Base-by-base conservation (phyloP, 1,140 invertebrate species). In the Drosophila grimshawi region DNA sequence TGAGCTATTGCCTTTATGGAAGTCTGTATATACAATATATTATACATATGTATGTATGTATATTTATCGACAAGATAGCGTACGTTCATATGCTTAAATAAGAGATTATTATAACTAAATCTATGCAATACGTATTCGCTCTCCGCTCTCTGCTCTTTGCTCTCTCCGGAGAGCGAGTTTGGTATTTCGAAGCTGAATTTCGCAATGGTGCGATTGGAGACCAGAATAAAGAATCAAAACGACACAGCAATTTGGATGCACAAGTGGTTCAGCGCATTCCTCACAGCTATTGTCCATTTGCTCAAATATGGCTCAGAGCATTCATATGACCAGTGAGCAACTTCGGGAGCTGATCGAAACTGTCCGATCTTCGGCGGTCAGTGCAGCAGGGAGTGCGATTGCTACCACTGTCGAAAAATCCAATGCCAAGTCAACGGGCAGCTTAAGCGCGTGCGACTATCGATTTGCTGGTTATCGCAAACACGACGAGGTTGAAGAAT, bases 401-500 rank as follows among this genome's bases (percentile, higher is more conserved):
- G 55, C 19, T 19, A 19, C 19, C 48, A 41, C 11, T 5, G 33
- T 4, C 32, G 53, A 43, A 7, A 1, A 37, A 62, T 11, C 8
- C 72, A 7, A 89, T 19, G 19, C 19, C 19, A 74, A 62, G 30
- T 68, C 0, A 92, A 92, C 48, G 86, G 85, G 19, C 51, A 92
- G 79, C 64, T 92, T 92, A 53, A 76, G 78, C 19, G 46, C 80
- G 11, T 92, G 91, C 41, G 60, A 48, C 10, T 75, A 78, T 4
- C 35, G 55, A 11, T 92, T 92, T 56, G 45, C 68, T 27, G 91
- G 91, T 0, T 43, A 74, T 55, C 88, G 91, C 27, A 73, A 72
- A 45, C 70, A 92, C 10, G 82, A 91, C n/a, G 76, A 77, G 29
- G 91, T 92, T 11, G 91, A 92, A 48, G 88, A 88, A 52, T 92